Percentiles rank a stretch among this genome's conserved stretches.
phyloP scores from a whole-genome alignment of 2,113 vertebrate species.

The Penelope pileata region DNA sequence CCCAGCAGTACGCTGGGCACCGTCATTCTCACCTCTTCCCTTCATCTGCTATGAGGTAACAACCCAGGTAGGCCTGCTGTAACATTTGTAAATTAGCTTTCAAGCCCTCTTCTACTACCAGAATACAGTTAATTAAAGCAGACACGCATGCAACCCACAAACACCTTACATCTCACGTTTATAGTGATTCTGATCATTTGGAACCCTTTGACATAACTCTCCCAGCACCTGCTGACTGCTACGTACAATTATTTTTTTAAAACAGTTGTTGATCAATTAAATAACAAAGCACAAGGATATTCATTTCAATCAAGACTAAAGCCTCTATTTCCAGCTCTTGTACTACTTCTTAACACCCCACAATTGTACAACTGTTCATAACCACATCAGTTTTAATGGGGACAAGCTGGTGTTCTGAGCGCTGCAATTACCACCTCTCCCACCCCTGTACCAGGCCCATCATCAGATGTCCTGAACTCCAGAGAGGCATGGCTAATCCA shows the following conservation, averaged over 20 bases:
- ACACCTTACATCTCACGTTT: background rate
- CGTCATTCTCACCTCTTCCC: background rate
- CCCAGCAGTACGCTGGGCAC: background rate
- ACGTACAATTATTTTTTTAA: background rate
- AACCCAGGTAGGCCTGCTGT: background rate
- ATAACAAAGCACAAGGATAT: background rate
- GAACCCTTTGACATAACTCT: background rate
- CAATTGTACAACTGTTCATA: background rate
- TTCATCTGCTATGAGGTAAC: background rate
- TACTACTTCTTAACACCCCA: background rate
- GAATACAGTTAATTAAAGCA: background rate
- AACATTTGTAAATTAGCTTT: background rate
- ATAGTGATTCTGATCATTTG: background rate
- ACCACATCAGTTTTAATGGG: constrained; percentile 18
- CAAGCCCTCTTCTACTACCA: background rate
- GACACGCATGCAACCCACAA: background rate
- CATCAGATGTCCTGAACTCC: constrained; percentile 5
- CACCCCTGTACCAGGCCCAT: background rate
- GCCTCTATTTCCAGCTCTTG: background rate
- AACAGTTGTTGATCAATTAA: background rate
- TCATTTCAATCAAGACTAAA: background rate
- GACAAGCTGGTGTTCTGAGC: background rate
- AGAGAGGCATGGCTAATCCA: background rate
- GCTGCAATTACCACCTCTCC: background rate
- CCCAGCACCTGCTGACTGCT: background rate